Evolutionary conservation across 2,888 invertebrate species (phyloP).

Genomic region (Conchocele bisecta): DNA sequence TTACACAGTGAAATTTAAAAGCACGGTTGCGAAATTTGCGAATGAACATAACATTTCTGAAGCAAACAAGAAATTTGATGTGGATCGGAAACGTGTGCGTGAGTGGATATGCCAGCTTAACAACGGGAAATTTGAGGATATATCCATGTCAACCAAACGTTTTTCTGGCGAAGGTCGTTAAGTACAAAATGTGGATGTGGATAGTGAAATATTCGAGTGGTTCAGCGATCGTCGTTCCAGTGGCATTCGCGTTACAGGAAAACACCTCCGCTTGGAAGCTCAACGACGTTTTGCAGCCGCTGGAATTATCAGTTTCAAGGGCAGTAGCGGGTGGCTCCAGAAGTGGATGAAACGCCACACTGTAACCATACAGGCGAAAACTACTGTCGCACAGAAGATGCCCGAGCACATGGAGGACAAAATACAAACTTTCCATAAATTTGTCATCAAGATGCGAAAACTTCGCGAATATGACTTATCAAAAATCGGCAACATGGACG

Average conservation of each 20-base stretch:
- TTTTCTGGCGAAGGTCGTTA: too few species aligned
- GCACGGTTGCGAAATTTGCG: too few species aligned
- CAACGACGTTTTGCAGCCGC: conserved; percentile 10
- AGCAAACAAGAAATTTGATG: too few species aligned
- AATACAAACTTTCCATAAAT: conserved; percentile 16
- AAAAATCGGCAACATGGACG: conserved; percentile 25
- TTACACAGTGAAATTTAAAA: too few species aligned
- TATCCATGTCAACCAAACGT: too few species aligned
- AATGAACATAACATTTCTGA: too few species aligned
- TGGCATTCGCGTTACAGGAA: conserved; percentile 19
- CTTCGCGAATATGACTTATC: conserved; percentile 10
- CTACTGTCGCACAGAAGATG: conserved; percentile 23
- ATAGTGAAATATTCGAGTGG: too few species aligned
- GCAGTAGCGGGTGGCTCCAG: conserved; percentile 16
- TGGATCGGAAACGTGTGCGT: too few species aligned
- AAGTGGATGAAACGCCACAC: conserved; percentile 21
- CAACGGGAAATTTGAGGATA: too few species aligned
- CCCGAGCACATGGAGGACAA: conserved; percentile 23
- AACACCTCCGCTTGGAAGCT: conserved; percentile 14
- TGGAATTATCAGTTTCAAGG: conserved; percentile 14
- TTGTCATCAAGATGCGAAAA: conserved; percentile 24
- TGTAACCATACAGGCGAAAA: conserved; percentile 11
- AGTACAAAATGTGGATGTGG: too few species aligned
- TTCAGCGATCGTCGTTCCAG: conserved; percentile 8
- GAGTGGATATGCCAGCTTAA: too few species aligned